Base-by-base conservation (phyloP, 2,113 vertebrate species). In the Martes martes region DNA sequence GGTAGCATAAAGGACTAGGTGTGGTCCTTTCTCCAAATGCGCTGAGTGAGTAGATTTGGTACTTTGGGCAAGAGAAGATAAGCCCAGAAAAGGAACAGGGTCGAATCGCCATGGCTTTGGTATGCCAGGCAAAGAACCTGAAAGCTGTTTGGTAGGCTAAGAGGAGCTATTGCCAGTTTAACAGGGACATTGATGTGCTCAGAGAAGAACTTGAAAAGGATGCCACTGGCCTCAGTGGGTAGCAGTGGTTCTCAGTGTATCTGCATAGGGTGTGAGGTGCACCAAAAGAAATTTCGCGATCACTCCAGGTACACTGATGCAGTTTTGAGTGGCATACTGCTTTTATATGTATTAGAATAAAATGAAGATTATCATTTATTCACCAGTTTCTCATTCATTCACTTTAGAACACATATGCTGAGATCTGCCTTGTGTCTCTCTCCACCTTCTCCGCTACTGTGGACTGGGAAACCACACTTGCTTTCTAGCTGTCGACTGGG, bases 171-270 rank as follows among this genome's bases (percentile, higher is more conserved):
- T 50, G 33, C 82, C 69, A 33, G 11, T 42, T 47, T 63, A 24
- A 87, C 13, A 16, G 71, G 36, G 39, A 36, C 28, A 50, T 13
- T 28, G 39, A 39, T 4, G 11, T 61, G 36, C 59, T 76, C 57
- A 76, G 36, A 63, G n/a, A 50, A 69, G 26, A 14, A 26, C 18
- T 18, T 67, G 36, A n/a, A 65, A 76, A 96, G 98, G 97, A 92
- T 80, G 92, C 71, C 39, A 15, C 67, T 97, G 93, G 21, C 57
- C 16, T 89, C 63, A 7, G 11, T 8, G 11, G 21, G 39, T 2
- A 52, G 21, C 13, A 42, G 8, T 78, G 79, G 4, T 39, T 45
- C 61, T 95, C 13, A 31, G 73, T 28, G 1, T 16, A 39, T 39
- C 45, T 18, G n/a, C 23, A 57, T 42, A n/a, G 31, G 3, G 7